Evolutionary conservation across 1,140 invertebrate genomes (phyloP).

Genomic region (Paraescarpia echinospica): DNA sequence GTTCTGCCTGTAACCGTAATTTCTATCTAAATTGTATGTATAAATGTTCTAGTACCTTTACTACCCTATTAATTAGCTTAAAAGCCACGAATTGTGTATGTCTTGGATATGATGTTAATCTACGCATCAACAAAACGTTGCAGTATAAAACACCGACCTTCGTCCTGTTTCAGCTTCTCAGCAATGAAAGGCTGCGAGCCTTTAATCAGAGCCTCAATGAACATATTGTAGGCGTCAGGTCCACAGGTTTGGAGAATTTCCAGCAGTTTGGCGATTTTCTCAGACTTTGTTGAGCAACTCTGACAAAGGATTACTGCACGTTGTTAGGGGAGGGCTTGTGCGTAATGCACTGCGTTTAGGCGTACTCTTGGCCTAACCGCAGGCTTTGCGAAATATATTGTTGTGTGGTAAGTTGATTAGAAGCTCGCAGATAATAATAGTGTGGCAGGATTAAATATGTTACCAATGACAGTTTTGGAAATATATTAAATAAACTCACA

Average conservation of each 20-base stretch:
- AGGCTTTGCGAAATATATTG: no score
- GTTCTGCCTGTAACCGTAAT: no score
- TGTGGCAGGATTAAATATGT: no score
- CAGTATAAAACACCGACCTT: not conserved
- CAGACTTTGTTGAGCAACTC: not conserved
- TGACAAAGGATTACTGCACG: not conserved
- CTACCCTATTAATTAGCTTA: not conserved
- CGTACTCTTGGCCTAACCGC: not conserved
- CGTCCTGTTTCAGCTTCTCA: constrained; percentile 12
- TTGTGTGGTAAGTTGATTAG: no score
- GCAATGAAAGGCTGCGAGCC: constrained; percentile 9
- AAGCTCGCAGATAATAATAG: no score
- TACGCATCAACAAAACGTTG: not conserved
- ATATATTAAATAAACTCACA: no score
- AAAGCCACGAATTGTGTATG: not conserved
- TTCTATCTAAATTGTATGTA: not conserved
- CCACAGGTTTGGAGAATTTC: constrained; percentile 15
- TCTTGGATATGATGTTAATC: not conserved
- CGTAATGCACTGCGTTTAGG: not conserved
- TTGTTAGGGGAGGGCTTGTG: not conserved
- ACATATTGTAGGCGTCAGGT: constrained; percentile 15
- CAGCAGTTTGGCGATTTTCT: not conserved
- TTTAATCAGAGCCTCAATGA: constrained; percentile 12
- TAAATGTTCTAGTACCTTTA: no score
- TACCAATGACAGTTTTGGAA: no score